Conservation (phyloP, 2,888 invertebrate species). For the Ligdia adustata region DNA sequence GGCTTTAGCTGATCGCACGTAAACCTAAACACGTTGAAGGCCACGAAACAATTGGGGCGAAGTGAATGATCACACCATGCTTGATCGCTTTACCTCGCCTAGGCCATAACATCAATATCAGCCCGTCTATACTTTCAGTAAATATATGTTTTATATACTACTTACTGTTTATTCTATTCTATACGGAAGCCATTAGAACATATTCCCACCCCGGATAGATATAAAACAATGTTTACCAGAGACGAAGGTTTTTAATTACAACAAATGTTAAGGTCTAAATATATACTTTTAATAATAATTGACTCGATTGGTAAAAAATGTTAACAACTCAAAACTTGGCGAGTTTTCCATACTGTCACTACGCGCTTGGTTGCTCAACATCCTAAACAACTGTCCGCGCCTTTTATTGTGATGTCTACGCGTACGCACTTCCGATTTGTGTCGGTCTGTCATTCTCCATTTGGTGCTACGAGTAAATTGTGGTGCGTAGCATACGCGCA, state of each 20-base stretch:
- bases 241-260: no score
- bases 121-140: conserved; percentile 5
- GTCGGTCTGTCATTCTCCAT: conserved; percentile 7
- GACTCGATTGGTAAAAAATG: no score
- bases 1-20: conserved; percentile 37
- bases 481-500: conserved; percentile 7
- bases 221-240: no score
- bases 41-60: conserved; percentile 50
- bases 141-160: background rate
- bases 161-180: no score
- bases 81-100: conserved; percentile 44
- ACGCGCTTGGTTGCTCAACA: conserved; percentile 29
- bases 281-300: no score
- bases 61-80: conserved; percentile 28
- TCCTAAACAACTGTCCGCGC: conserved; percentile 25
- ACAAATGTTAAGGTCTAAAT: no score
- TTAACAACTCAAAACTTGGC: background rate
- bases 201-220: no score
- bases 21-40: conserved; percentile 57
- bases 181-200: no score
- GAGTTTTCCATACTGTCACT: conserved; percentile 9
- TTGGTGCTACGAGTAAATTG: conserved; percentile 5
- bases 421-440: conserved; percentile 25
- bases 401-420: conserved; percentile 19
- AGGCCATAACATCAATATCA: conserved; percentile 13